A percentile compares a stretch with the other conserved stretches of the same genome.
phyloP scores from a whole-genome alignment of 1,140 invertebrate genomes.

The Tetramorium simillimum region DNA sequence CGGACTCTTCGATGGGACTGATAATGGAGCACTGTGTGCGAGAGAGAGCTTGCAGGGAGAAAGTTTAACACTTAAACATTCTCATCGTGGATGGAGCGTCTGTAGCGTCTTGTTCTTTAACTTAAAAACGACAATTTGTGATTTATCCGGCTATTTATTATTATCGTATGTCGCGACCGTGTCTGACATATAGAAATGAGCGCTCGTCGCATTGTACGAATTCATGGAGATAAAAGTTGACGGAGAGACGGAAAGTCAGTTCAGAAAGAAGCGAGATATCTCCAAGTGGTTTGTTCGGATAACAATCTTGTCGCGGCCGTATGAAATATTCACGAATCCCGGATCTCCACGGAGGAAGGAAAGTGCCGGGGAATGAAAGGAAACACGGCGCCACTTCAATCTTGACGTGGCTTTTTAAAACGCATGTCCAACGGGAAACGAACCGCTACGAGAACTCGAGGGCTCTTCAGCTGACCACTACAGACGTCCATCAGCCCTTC shows the following conservation, averaged over 20 bases:
- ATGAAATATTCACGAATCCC: slow-evolving; percentile 56
- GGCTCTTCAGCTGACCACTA: slow-evolving; percentile 6
- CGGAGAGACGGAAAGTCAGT: background rate
- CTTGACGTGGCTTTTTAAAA: slow-evolving; percentile 37
- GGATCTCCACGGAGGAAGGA: slow-evolving; percentile 3
- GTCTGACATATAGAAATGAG: background rate
- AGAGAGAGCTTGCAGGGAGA: slow-evolving; percentile 27
- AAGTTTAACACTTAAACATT: slow-evolving; percentile 32
- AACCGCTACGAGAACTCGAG: slow-evolving; percentile 35
- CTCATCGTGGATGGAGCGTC: background rate
- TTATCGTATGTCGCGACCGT: background rate
- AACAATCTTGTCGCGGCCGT: slow-evolving; percentile 32
- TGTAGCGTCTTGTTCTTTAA: background rate
- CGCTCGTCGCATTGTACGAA: background rate
- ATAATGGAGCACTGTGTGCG: slow-evolving; percentile 7
- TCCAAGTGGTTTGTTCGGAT: slow-evolving; percentile 36
- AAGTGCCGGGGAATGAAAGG: background rate
- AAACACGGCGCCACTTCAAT: slow-evolving; percentile 40
- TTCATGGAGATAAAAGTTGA: slow-evolving; percentile 1
- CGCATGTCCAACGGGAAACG: slow-evolving; percentile 28
- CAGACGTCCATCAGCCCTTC: slow-evolving; percentile 7
- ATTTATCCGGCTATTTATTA: background rate
- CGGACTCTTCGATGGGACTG: slow-evolving; percentile 40
- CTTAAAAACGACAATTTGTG: background rate
- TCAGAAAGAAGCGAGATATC: slow-evolving; percentile 2